These are phyloP conservation scores for Tiliacea aurago DNA, from an alignment of 2,888 invertebrate genomes.

Conservation along the genomic window DNA sequence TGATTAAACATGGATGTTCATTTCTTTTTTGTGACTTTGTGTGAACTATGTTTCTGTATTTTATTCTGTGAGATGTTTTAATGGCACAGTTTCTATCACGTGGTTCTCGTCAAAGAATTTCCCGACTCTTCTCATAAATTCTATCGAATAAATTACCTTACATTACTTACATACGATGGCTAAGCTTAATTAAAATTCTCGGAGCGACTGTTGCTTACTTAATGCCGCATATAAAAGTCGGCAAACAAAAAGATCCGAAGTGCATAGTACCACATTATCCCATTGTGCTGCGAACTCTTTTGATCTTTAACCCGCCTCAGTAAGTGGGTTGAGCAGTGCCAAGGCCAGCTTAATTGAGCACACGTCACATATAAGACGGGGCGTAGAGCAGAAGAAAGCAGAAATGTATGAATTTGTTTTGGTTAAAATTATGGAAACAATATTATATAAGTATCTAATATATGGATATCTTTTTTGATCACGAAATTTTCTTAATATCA, in stretches of 20 bases:
- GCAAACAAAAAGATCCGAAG: conserved; percentile 48
- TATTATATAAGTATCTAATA: not conserved
- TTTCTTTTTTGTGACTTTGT: conserved; percentile 26
- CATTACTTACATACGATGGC: conserved; percentile 17
- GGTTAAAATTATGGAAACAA: not conserved
- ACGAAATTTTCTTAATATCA: not conserved
- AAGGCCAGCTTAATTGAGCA: conserved; percentile 55
- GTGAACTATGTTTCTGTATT: conserved; percentile 12
- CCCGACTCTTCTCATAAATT: not conserved
- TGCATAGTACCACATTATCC: conserved; percentile 49
- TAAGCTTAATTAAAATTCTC: conserved; percentile 45
- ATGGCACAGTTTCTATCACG: not conserved
- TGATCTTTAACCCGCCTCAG: conserved; percentile 51
- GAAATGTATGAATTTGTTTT: not conserved
- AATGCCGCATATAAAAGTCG: conserved; percentile 36
- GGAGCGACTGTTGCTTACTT: conserved; percentile 33
- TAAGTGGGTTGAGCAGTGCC: conserved; percentile 50
- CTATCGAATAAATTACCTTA: conserved; percentile 33
- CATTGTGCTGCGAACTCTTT: conserved; percentile 53
- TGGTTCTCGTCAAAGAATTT: conserved; percentile 9
- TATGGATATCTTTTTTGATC: not conserved
- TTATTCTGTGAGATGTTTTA: conserved; percentile 4
- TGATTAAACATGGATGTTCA: conserved; percentile 49
- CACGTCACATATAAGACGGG: conserved; percentile 12
- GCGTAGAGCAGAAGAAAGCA: conserved; percentile 4